Base-by-base conservation (phyloP, 1,140 invertebrate species). In the Berghia stephanieae region DNA sequence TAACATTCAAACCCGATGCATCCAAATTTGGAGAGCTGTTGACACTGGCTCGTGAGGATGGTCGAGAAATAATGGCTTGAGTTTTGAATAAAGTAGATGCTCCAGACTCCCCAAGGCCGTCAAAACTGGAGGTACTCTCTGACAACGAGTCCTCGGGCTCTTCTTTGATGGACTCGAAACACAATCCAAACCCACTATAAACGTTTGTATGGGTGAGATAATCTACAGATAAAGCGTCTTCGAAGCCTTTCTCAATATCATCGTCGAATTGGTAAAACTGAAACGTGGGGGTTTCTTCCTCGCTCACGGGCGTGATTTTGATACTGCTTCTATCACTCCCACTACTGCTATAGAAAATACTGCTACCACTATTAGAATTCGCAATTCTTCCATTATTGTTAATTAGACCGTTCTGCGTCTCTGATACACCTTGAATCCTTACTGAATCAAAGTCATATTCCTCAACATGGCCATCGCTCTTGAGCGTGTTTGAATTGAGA, bases 91-190 rank as follows among this genome's bases (percentile, higher is more conserved):
- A 5, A 16, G 13, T 10, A 5, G 10, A 13, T 4, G 36, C 13
- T 10, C 10, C 40, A 5, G 4, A 3, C 52, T 31, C 49, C 3
- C 4, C 36, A 60, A n/a, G n/a, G n/a, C 46, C 24, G 8, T 42
- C 60, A 6, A 71, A 63, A 55, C 42, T 55, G 0, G 70, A 57
- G 0, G 46, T 60, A 4, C n/a, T 77, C 8, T 77, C 78, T 3
- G 67, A 70, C 24, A 71, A 44, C 24, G 67, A 57, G 21, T 81
- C 80, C 31, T 81, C 80, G 24, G 80, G 73, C 66, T 79, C 80
- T 40, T 81, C 80, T 40, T 74, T 66, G 21, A 81, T 81, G 40
- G 80, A 76, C 36, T 81, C 80, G 63, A 81, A 81, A 69, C 69
- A 81, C 6, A 78, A 21, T n/a, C 73, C 77, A 4, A 81, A 44